These are phyloP conservation scores for Formica selysi DNA, from an alignment of 1,140 invertebrate genomes.

Conservation along the genomic window DNA sequence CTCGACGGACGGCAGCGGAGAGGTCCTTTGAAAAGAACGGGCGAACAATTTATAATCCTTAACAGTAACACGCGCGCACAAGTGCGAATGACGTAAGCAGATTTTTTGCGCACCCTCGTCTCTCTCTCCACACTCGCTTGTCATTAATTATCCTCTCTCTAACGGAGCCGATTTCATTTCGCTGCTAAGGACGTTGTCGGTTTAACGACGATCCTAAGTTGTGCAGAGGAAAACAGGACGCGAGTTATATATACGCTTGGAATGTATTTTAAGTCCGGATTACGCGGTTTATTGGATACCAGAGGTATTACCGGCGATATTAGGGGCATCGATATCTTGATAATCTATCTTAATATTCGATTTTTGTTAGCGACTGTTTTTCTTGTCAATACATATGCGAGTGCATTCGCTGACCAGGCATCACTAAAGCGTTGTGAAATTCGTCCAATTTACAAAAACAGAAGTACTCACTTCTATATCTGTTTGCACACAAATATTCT, in stretches of 20 bases:
- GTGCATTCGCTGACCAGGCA: background rate
- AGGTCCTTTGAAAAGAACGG: conserved; percentile 41
- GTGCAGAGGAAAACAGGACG: background rate
- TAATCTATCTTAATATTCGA: conserved; percentile 44
- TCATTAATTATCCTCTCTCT: conserved; percentile 48
- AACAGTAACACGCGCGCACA: conserved; percentile 66
- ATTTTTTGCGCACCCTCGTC: conserved; percentile 3
- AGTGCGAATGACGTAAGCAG: conserved; percentile 51
- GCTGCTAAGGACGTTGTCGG: background rate
- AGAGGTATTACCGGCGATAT: conserved; percentile 71
- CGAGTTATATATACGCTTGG: background rate
- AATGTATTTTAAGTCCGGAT: conserved; percentile 53
- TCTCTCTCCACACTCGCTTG: background rate
- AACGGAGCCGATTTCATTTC: conserved; percentile 21
- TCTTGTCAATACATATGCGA: too few species aligned
- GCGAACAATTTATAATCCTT: conserved; percentile 60
- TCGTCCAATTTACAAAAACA: background rate
- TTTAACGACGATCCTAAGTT: background rate
- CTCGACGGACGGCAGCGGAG: background rate
- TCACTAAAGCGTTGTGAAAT: too few species aligned
- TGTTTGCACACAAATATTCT: background rate
- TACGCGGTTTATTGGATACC: conserved; percentile 68
- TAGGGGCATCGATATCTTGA: conserved; percentile 23
- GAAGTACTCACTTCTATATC: background rate
- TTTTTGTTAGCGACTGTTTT: conserved; percentile 1